Evolutionary conservation across 2,888 invertebrate species (phyloP).

Genomic region (Dendrolimus houi): DNA sequence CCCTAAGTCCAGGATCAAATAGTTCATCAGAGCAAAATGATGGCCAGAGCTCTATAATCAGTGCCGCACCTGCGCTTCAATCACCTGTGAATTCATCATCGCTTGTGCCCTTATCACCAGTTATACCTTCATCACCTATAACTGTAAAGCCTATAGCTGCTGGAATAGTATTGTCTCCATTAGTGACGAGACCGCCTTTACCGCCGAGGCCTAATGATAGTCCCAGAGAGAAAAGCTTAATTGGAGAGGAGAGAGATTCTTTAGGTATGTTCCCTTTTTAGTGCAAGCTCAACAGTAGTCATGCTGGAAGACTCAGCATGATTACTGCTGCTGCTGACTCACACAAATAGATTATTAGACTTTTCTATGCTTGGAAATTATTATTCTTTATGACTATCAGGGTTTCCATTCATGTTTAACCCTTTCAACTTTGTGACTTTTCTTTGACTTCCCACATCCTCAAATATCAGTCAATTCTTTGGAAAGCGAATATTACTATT

Average conservation of each 20-base stretch:
- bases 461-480: too few species aligned
- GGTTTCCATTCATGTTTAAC: too few species aligned
- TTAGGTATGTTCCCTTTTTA: constrained; percentile 31
- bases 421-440: too few species aligned
- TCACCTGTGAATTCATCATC: constrained; percentile 24
- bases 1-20: constrained; percentile 67
- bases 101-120: constrained; percentile 10
- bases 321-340: too few species aligned
- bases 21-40: constrained; percentile 69
- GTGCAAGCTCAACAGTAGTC: too few species aligned
- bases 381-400: too few species aligned
- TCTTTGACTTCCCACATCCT: too few species aligned
- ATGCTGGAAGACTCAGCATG: too few species aligned
- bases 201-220: constrained; percentile 50
- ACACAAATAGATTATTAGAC: too few species aligned
- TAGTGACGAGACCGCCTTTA: constrained; percentile 47
- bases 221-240: constrained; percentile 45
- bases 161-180: constrained; percentile 44
- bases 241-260: constrained; percentile 46
- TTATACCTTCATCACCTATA: not conserved
- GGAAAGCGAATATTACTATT: too few species aligned
- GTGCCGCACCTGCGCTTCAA: constrained; percentile 33
- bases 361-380: too few species aligned
- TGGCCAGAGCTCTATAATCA: constrained; percentile 61
- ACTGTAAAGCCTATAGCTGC: not conserved